Conservation (phyloP, 2,797 vertebrate genomes). For the Pipistrellus nathusii region DNA sequence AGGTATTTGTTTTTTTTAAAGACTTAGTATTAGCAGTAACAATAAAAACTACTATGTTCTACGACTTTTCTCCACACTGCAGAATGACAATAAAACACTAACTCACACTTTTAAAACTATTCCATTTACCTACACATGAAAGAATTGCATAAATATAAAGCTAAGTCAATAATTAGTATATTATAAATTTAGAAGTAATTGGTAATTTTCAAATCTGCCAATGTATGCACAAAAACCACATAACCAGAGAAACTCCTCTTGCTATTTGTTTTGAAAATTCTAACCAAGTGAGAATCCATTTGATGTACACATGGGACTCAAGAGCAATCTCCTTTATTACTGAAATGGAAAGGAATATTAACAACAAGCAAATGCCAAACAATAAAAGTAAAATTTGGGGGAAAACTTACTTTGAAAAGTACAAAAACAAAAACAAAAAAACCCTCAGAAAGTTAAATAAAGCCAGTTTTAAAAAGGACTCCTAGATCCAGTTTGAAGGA, state of each 20-base stretch:
- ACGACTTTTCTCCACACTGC: background rate
- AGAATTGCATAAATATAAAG: conserved; percentile 51
- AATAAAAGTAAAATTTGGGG: background rate
- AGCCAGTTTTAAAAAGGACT: conserved; percentile 42
- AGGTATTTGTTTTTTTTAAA: conserved; percentile 15
- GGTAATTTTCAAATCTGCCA: conserved; percentile 11
- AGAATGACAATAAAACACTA: conserved; percentile 36
- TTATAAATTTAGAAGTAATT: conserved; percentile 1
- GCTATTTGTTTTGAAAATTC: background rate
- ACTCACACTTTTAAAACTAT: conserved; percentile 19
- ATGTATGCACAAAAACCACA: conserved; percentile 38
- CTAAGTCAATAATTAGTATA: conserved; percentile 18
- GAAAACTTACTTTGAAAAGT: background rate
- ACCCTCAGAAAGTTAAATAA: background rate
- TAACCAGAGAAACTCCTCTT: background rate
- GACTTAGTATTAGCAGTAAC: conserved; percentile 3
- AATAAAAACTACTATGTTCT: conserved; percentile 5
- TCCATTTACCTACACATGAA: conserved; percentile 24
- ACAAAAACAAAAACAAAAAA: background rate
- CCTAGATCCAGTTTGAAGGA: background rate
- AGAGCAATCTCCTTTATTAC: conserved; percentile 12
- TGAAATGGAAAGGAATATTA: conserved; percentile 25
- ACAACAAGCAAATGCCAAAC: background rate
- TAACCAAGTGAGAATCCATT: background rate
- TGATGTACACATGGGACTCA: background rate